These are phyloP conservation scores for Tympanoctomys barrerae DNA, from an alignment of 2,797 vertebrate genomes.

Conservation along the genomic window DNA sequence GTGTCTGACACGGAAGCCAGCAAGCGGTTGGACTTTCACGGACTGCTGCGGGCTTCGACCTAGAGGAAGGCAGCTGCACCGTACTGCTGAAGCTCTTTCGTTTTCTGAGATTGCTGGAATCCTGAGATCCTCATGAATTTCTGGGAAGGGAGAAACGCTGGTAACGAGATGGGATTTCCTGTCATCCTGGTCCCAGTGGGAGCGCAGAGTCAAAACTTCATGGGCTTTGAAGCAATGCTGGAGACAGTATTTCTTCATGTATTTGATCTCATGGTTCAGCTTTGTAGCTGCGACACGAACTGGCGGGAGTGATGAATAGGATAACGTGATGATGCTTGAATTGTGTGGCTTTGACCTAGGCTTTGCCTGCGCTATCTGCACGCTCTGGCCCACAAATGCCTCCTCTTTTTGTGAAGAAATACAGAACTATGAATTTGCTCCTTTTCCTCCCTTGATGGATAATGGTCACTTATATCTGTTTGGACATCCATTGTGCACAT, in stretches of 20 bases:
- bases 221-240: neutral
- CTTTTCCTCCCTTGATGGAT: neutral
- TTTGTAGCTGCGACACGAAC: neutral
- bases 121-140: neutral
- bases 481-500: neutral
- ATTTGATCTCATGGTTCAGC: neutral
- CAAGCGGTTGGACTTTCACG: neutral
- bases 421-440: neutral
- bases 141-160: neutral
- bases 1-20: accelerated
- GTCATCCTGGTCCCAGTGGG: neutral
- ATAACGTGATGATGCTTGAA: neutral
- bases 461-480: neutral
- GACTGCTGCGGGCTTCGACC: neutral
- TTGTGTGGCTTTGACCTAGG: neutral
- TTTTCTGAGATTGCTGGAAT: neutral
- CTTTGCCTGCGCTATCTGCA: neutral
- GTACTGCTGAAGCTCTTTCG: neutral
- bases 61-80: neutral
- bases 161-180: neutral
- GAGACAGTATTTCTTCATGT: neutral
- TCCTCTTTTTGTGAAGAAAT: neutral
- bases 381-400: neutral
- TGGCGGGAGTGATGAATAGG: neutral
- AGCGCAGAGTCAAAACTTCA: neutral